phyloP scores from a whole-genome alignment of 2,797 vertebrate genomes.

The Holocentrus rufus region DNA sequence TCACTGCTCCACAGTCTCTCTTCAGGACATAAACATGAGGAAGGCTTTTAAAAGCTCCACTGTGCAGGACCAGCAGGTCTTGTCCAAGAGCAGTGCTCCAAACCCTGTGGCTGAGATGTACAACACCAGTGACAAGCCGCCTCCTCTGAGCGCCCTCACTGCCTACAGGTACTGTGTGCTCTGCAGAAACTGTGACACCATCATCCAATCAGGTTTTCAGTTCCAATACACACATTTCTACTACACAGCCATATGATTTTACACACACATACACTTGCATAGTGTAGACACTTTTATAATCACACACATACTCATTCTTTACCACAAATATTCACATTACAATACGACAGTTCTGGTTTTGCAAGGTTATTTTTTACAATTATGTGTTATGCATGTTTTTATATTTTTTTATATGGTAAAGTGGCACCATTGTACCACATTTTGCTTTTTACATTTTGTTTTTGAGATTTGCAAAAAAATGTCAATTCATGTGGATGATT shows the following conservation, averaged over 20 bases:
- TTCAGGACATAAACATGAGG: constrained; percentile 92
- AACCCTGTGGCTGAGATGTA: constrained; percentile 88
- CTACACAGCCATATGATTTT: no score
- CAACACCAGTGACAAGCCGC: constrained; percentile 86
- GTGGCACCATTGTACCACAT: no score
- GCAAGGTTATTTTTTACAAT: no score
- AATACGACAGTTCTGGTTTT: no score
- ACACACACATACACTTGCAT: no score
- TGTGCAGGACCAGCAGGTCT: constrained; percentile 90
- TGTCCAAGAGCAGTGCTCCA: constrained; percentile 86
- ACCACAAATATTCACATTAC: no score
- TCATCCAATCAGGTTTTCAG: neutral
- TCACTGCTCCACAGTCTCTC: constrained; percentile 82
- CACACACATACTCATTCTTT: no score
- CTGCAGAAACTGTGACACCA: neutral
- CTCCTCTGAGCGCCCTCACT: constrained; percentile 86
- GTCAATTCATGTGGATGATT: neutral
- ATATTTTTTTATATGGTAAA: no score
- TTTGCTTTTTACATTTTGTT: no score
- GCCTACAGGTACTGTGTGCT: constrained; percentile 83
- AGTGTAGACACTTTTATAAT: no score
- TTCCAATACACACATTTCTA: no score
- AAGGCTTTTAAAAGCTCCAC: constrained; percentile 91
- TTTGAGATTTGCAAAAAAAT: neutral
- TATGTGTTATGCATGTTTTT: no score